A percentile compares a stretch with the other conserved stretches of the same genome.
Evolutionary conservation across 2,797 vertebrate species (phyloP).

Genomic region (Chiloscyllium punctatum): DNA sequence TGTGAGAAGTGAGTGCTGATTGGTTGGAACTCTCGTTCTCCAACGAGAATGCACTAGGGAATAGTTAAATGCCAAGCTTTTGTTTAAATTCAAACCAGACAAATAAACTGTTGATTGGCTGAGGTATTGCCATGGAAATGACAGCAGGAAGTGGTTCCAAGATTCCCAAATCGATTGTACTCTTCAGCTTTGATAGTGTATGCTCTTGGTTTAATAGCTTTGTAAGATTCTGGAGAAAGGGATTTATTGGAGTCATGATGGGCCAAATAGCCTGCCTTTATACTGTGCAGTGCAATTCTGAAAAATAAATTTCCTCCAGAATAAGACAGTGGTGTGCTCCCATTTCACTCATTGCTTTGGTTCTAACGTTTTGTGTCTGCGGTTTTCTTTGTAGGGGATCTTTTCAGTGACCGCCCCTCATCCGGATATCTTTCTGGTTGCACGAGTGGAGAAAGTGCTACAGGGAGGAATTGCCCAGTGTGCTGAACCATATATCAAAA

Average conservation of each 20-base stretch:
- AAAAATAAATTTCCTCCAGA: neutral
- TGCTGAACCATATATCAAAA: constrained; percentile 86
- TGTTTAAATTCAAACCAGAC: too few species aligned
- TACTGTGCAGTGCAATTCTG: neutral
- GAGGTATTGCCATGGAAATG: too few species aligned
- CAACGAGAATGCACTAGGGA: too few species aligned
- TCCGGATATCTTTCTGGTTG: constrained; percentile 84
- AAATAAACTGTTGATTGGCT: too few species aligned
- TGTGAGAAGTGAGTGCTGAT: too few species aligned
- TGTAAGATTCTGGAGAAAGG: neutral
- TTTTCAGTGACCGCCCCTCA: constrained; percentile 91
- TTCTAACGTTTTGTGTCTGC: constrained; percentile 36
- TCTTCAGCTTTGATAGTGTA: neutral
- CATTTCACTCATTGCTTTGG: neutral
- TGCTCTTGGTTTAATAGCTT: neutral
- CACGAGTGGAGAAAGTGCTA: constrained; percentile 88
- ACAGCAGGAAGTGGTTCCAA: too few species aligned
- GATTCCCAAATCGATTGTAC: neutral
- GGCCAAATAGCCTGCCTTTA: neutral
- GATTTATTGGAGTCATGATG: neutral
- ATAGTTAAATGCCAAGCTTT: too few species aligned
- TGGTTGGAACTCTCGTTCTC: too few species aligned
- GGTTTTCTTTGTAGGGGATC: constrained; percentile 64
- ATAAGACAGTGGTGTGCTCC: neutral
- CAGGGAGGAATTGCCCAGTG: constrained; percentile 92